Evolutionary conservation across 2,888 invertebrate genomes (phyloP), one percentile per base, ranked within the genome.

Genomic region (Eupithecia insigniata): DNA sequence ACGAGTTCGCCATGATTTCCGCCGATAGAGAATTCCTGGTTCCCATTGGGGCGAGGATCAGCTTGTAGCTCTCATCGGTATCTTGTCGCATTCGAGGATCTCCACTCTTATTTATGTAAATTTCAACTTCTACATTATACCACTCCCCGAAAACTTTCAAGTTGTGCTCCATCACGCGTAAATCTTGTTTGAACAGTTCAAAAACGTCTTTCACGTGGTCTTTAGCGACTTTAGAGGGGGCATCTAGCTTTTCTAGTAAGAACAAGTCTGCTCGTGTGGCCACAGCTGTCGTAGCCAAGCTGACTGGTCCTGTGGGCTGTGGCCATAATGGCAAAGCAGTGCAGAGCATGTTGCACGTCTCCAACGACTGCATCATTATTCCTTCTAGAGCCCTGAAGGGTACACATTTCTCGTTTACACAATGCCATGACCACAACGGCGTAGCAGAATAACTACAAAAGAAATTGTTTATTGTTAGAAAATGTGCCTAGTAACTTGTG

Each of bases 311-410:
- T 2, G 97, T 97, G 67, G 97, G 97, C 87, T 96, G 96, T 36
- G 97, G 97, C 97, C 97, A 97, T 34, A 97, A 94, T 80, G 97
- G 96, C 36, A 95, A 95, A 71, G 95, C 95, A 34, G 97, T 97
- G 88, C 97, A 97, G 22, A 96, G 94, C 95, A 97, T 97, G 81
- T 96, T 96, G 90, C 97, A 84, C 16, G 96, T 96, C 74, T 95
- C 94, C 78, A 97, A 90, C 16, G 96, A 96, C 76, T 93, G 96
- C 79, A 92, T 92, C 82, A 82, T 88, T 79, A 74, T 80, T 32
- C 84, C 83, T 51, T 87, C 81, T 3, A 82, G 79, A 72, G 86
- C 84, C 79, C 86, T 86, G 61, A 83, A 75, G 18, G 96, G 95
- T 73, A 96, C 95, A 91, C 97, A 97, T 81, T 95, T 95, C 78